Evolutionary conservation across 2,113 vertebrate genomes (phyloP).

Genomic region (Ochotona curzoniae): DNA sequence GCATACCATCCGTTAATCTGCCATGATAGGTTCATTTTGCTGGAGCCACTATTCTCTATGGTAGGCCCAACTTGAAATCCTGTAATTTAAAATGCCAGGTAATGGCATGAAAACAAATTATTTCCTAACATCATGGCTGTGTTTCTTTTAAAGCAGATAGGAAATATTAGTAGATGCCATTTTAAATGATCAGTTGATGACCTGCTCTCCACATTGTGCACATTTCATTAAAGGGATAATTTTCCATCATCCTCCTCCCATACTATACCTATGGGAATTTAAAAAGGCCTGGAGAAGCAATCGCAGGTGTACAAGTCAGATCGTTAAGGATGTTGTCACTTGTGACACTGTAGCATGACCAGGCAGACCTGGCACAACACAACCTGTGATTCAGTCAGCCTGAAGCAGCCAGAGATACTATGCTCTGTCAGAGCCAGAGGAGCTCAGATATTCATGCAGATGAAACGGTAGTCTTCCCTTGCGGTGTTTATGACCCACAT

Average conservation of each 20-base stretch:
- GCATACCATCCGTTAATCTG: background rate
- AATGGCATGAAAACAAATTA: background rate
- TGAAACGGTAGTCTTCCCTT: background rate
- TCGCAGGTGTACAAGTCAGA: background rate
- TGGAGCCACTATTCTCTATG: background rate
- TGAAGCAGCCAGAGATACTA: background rate
- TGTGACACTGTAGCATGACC: background rate
- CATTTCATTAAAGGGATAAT: background rate
- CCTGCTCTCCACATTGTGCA: background rate
- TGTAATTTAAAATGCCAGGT: background rate
- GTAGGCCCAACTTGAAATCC: background rate
- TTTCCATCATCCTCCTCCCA: background rate
- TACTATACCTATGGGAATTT: background rate
- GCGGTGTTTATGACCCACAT: background rate
- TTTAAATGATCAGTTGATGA: background rate
- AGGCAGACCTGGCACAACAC: background rate
- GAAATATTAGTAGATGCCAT: background rate
- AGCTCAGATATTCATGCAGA: constrained; percentile 4
- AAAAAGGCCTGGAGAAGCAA: background rate
- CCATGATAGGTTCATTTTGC: too few relatives aligned
- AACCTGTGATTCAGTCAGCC: background rate
- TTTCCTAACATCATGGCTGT: background rate
- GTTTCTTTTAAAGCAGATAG: constrained; percentile 14
- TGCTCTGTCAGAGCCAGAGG: background rate
- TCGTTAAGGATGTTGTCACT: background rate